These are phyloP conservation scores for Carlito syrichta DNA, from an alignment of 2,113 vertebrate genomes.

Conservation along the genomic window DNA sequence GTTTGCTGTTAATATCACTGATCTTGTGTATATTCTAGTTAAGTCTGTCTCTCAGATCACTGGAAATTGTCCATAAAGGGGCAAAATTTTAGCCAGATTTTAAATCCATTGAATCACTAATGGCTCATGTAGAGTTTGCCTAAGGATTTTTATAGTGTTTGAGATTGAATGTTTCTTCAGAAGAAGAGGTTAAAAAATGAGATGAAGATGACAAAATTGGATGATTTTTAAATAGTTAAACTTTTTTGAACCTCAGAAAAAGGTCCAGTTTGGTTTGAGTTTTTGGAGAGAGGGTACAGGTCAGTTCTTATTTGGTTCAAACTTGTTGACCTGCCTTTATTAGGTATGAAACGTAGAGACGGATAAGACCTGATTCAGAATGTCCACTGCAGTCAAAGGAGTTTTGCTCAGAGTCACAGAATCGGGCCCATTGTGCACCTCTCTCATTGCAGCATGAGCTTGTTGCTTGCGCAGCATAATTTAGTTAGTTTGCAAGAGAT, in stretches of 20 bases:
- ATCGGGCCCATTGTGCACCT: conserved; percentile 54
- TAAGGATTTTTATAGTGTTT: not conserved
- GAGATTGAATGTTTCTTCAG: not conserved
- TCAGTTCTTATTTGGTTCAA: conserved; percentile 29
- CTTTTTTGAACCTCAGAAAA: conserved; percentile 63
- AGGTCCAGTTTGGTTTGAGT: conserved; percentile 68
- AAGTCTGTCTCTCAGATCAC: not conserved
- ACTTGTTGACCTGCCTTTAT: conserved; percentile 1
- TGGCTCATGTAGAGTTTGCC: not conserved
- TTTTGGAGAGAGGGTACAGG: conserved; percentile 56
- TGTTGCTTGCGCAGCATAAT: conserved; percentile 71
- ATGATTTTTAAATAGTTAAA: conserved; percentile 17
- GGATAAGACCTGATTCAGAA: not conserved
- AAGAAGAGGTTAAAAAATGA: not conserved
- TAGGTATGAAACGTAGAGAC: conserved; percentile 17
- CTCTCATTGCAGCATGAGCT: conserved; percentile 74
- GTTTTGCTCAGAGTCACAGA: conserved; percentile 52
- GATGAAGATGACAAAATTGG: conserved; percentile 31
- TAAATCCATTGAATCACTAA: not conserved
- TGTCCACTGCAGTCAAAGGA: not conserved
- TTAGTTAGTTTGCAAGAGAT: conserved; percentile 67
- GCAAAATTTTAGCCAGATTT: not conserved
- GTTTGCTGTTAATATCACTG: not conserved
- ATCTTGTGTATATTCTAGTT: not conserved
- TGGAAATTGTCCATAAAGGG: not conserved